phyloP scores from a whole-genome alignment of 2,797 vertebrate genomes.

The Antrozous pallidus region DNA sequence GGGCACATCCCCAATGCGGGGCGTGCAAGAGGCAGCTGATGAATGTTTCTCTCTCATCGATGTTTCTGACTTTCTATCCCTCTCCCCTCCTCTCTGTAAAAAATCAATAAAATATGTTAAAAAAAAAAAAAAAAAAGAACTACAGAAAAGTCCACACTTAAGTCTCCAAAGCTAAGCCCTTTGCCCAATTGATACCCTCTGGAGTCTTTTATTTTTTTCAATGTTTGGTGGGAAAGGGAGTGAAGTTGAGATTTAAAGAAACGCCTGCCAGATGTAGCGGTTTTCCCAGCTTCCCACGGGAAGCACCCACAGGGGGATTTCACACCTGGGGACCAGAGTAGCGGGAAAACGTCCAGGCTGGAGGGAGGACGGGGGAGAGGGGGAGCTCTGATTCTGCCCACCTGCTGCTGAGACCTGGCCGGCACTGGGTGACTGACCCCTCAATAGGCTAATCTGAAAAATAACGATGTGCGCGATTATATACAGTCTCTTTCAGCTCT shows the following conservation, averaged over 20 bases:
- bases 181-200: background rate
- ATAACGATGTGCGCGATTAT: rapidly evolving
- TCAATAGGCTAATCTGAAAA: background rate
- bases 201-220: background rate
- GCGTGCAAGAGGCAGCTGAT: too few species aligned
- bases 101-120: too few species aligned
- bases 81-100: too few species aligned
- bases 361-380: background rate
- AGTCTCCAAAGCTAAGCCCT: background rate
- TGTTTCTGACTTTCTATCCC: too few species aligned
- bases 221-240: background rate
- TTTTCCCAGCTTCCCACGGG: background rate
- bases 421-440: rapidly evolving
- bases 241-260: background rate
- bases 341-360: background rate
- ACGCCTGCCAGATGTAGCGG: background rate
- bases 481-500: background rate
- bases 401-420: background rate
- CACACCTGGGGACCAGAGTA: too few species aligned
- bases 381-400: background rate
- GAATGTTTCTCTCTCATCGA: too few species aligned
- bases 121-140: too few species aligned
- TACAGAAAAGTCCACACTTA: background rate
- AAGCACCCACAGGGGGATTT: background rate
- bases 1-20: too few species aligned